These are phyloP conservation scores for Melieria crassipennis DNA, from an alignment of 2,888 invertebrate species.

Conservation along the genomic window DNA sequence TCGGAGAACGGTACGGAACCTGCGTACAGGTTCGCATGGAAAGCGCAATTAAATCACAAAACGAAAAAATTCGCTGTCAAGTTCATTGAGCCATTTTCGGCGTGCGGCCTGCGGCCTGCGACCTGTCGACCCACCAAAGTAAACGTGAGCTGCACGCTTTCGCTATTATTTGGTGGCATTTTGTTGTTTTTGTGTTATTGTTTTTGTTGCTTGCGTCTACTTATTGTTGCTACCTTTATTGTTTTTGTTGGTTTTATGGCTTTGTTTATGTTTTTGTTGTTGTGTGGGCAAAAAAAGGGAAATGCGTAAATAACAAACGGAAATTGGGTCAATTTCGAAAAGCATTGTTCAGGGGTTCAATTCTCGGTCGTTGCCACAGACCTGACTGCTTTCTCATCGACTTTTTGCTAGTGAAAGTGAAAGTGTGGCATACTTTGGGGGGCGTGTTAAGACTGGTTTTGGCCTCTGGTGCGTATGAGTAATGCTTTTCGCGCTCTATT, in stretches of 20 bases:
- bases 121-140: background rate
- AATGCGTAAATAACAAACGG: slow-evolving; percentile 36
- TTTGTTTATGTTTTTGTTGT: slow-evolving; percentile 1
- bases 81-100: slow-evolving; percentile 44
- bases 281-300: background rate
- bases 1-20: too few relatives aligned
- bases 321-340: slow-evolving; percentile 37
- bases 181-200: background rate
- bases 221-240: background rate
- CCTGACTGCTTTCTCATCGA: too few relatives aligned
- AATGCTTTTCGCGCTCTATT: slow-evolving; percentile 26
- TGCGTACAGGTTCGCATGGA: slow-evolving; percentile 41
- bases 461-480: background rate
- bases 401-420: too few relatives aligned
- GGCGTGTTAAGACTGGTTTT: too few relatives aligned
- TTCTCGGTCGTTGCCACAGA: too few relatives aligned
- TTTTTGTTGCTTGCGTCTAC: background rate
- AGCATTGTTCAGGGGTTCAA: too few relatives aligned
- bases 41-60: slow-evolving; percentile 48
- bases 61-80: slow-evolving; percentile 41
- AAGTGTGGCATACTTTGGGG: too few relatives aligned
- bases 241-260: background rate
- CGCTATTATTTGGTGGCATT: background rate
- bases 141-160: background rate
- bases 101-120: slow-evolving; percentile 10